phyloP scores from a whole-genome alignment of 2,797 vertebrate species.

The Stomatorhinus walkeri region DNA sequence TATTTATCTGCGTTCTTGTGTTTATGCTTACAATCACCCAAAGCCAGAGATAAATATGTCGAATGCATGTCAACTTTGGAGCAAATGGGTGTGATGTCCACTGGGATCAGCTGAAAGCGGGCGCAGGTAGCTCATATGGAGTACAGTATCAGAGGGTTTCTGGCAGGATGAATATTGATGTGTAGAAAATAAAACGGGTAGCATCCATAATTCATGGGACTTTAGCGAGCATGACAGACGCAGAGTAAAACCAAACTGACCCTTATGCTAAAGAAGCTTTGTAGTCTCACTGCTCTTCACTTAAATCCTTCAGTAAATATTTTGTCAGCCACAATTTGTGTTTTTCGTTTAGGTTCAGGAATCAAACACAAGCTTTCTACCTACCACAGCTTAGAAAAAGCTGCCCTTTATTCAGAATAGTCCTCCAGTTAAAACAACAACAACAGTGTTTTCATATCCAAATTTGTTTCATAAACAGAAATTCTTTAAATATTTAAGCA shows the following conservation, averaged over 20 bases:
- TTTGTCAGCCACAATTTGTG: background rate
- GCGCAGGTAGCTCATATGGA: background rate
- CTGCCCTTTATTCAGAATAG: background rate
- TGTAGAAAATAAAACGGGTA: constrained; percentile 9
- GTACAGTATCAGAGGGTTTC: constrained; percentile 7
- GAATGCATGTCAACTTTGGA: background rate
- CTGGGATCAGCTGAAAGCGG: background rate
- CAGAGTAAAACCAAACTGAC: constrained; percentile 20
- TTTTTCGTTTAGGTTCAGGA: background rate
- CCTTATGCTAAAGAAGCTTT: background rate
- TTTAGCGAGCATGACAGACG: constrained; percentile 17
- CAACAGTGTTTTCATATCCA: background rate
- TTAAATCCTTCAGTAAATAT: constrained; percentile 24
- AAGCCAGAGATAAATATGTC: background rate
- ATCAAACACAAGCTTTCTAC: background rate
- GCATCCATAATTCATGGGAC: constrained; percentile 23
- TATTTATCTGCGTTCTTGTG: background rate
- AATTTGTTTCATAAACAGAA: background rate
- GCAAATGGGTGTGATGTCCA: background rate
- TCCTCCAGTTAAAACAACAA: background rate
- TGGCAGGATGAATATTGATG: constrained; percentile 9
- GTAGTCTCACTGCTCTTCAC: constrained; percentile 12
- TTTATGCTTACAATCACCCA: background rate
- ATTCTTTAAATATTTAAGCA: background rate
- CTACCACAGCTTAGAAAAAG: background rate